Conservation (phyloP, 2,797 vertebrate genomes). For the Megaceryle alcyon region DNA sequence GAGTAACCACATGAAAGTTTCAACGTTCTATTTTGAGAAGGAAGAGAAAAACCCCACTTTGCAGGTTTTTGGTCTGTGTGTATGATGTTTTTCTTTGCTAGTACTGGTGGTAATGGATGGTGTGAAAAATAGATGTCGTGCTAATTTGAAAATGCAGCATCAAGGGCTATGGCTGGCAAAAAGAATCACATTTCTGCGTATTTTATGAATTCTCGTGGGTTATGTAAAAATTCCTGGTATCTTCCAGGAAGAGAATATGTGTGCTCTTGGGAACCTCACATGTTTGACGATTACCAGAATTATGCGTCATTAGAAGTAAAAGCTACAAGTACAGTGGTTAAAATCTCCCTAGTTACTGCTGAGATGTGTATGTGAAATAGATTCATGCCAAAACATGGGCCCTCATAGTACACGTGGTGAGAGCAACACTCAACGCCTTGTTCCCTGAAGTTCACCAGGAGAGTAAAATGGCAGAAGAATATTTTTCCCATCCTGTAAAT, state of each 20-base stretch:
- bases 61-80: neutral
- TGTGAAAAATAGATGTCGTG: neutral
- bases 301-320: neutral
- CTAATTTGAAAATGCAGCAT: neutral
- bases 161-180: neutral
- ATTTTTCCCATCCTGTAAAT: neutral
- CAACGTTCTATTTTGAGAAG: constrained; percentile 4
- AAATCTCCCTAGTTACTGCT: neutral
- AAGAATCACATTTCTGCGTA: neutral
- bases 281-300: neutral
- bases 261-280: neutral
- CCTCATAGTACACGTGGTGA: neutral
- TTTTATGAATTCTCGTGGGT: neutral
- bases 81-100: neutral
- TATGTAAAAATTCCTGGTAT: neutral
- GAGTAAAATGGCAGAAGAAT: neutral
- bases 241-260: neutral
- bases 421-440: neutral
- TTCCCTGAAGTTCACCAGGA: neutral
- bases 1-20: constrained; percentile 15
- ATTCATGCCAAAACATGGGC: neutral
- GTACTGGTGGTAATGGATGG: neutral
- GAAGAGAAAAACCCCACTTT: neutral
- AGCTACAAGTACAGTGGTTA: neutral
- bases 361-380: neutral